Base-by-base conservation (phyloP, 2,113 vertebrate species). In the Leucopsar rothschildi region DNA sequence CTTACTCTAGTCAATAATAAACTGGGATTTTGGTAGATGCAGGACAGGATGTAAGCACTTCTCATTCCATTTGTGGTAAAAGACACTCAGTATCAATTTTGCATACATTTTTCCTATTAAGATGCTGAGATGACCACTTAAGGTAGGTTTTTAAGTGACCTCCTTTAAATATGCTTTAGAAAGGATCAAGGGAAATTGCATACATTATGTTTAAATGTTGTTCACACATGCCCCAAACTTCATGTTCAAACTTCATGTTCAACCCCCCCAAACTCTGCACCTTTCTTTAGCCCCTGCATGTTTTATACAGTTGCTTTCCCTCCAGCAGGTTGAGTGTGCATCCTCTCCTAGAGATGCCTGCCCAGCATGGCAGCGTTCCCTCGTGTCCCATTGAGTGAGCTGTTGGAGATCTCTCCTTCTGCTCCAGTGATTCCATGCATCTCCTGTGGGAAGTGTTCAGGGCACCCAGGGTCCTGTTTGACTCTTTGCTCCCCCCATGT, bases 81-180 rank as follows among this genome's bases (percentile, higher is more conserved):
- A 29, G 24, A 55, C 16, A 42, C 10, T 27, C 22, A 4, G 0
- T 40, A 45, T n/a, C 29, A 20, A 10, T 27, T 78, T 63, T 63
- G 28, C 0, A 0, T 31, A 5, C 0, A 0, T 53, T 83, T 90
- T 71, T 61, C 20, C 27, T 39, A 5, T 45, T 28, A 53, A 39
- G 45, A 33, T 25, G 16, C 22, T 29, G 39, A 78, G 35, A 18
- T 83, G 22, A 25, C 25, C 23, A 11, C 10, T 22, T 59, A 37
- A 71, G 42, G 39, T 42, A n/a, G 33, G 7, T n/a, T 88, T 96
- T 57, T 69, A 23, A 20, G 18, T 33, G 37, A 50, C 15, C 8
- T 78, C 14, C 18, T 59, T 66, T 64, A 70, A 45, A 39, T 57
- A 56, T 15, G 29, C 7, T 80, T 45, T 86, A 35, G n/a, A 82